Conservation (phyloP, 2,888 invertebrate genomes). For the Pseudanteris insignis region DNA sequence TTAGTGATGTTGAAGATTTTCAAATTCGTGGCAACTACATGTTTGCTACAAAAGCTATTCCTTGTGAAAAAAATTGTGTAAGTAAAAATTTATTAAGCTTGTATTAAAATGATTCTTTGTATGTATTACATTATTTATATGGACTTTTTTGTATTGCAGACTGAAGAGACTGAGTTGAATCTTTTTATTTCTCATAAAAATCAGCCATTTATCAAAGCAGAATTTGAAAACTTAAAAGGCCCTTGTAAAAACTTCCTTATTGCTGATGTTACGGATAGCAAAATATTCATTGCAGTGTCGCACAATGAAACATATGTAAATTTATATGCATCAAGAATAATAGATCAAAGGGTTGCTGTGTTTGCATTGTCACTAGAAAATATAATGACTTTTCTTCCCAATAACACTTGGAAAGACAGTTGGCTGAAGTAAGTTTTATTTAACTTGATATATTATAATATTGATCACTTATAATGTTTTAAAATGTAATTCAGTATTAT, state of each 20-base stretch:
- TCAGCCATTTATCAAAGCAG: constrained; percentile 75
- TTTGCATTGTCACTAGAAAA: constrained; percentile 83
- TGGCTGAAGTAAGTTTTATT: constrained; percentile 84
- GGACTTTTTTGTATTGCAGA: constrained; percentile 15
- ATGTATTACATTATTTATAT: constrained; percentile 4
- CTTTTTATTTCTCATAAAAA: constrained; percentile 82
- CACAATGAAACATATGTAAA: constrained; percentile 79
- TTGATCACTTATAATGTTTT: no score
- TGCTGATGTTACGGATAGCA: constrained; percentile 82
- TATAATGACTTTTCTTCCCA: constrained; percentile 85
- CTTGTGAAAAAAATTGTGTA: constrained; percentile 33
- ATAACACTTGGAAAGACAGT: constrained; percentile 80
- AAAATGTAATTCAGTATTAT: no score
- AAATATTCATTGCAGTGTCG: constrained; percentile 83
- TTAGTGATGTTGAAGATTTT: constrained; percentile 81
- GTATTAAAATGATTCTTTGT: no score
- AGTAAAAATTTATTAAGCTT: no score
- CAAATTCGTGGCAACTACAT: constrained; percentile 84
- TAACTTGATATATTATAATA: no score
- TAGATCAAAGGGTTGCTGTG: constrained; percentile 71
- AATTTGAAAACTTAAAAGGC: constrained; percentile 76
- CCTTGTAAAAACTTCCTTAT: constrained; percentile 78
- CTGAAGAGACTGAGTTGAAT: constrained; percentile 66
- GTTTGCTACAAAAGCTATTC: constrained; percentile 78
- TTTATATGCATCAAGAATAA: constrained; percentile 82